Base-by-base conservation (phyloP, 2,888 invertebrate species). In the Philereme vetulata region DNA sequence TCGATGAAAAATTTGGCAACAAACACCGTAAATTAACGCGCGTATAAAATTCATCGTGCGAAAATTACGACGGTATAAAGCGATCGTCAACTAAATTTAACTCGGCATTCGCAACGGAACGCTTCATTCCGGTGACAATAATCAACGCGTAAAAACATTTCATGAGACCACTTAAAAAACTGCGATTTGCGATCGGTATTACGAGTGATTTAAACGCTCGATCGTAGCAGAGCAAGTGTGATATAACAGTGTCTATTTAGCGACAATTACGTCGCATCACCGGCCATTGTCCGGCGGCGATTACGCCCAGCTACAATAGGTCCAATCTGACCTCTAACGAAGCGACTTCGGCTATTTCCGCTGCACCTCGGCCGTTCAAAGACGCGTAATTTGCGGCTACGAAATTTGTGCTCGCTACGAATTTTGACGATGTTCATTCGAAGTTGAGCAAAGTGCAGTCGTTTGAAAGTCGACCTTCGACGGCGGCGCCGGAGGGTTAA, bases 321-420 rank as follows among this genome's bases (percentile, higher is more conserved):
- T 72, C 82, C 87, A 85, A 88, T 88, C 84, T 78, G 84, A 82
- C 78, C 84, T 77, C 86, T 90, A 90, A 90, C 89, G 90, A 90
- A 88, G 89, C 84, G 88, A 87, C 87, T 86, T 89, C 87, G 88
- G 78, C 76, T 74, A 76, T 83, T 88, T 88, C 90, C 90, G 89
- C 76, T 76, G 75, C 79, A 81, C 85, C 83, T 85, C 82, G 82
- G 80, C 62, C 80, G 76, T 77, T 86, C 88, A 85, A 90, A 91
- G 90, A 89, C 85, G 81, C 78, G 84, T 88, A 89, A 91, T 91
- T 91, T 91, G 91, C 80, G 91, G 90, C 78, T 75, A 71, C 78
- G 80, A 82, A 86, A 88, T 86, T 88, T 85, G 87, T 81, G 79
- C 81, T 78, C 72, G 75, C 75, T 75, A 75, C 78, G 81, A 82